Evolutionary conservation across 2,888 invertebrate species (phyloP), one percentile per base, ranked within the genome.

Genomic region (Apodemia duryi): DNA sequence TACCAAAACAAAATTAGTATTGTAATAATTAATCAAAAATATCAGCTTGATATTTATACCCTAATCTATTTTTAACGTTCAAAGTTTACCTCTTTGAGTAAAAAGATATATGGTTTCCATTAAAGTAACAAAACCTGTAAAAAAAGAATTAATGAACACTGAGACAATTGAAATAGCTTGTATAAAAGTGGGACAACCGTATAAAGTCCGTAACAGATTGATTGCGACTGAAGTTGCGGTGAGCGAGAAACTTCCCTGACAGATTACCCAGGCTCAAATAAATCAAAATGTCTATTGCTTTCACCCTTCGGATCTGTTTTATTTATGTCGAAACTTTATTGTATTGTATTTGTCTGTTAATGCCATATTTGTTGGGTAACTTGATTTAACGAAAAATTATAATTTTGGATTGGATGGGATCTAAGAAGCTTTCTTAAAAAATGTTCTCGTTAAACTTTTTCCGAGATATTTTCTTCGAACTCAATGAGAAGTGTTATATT

Each of bases 221-320:
- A 78, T 80, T 71, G 75, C 67, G 62, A 66, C 64, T 41, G 61
- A 62, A 68, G 66, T 70, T 70, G 73, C 68, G 74, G 74, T 61
- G 67, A 71, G 66, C 67, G 67, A 68, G 73, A 72, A 73, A 76
- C 75, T 76, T 74, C 72, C 69, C 70, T 74, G 76, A 77, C 77
- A 75, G 76, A 78, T 77, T 75, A 77, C 74, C 74, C 69, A 65
- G 67, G 70, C 64, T 65, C 70, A 74, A 73, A 78, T 77, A 78
- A 78, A 79, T 79, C 78, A 80, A 76, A 75, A 75, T 71, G 74
- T 74, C 75, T 75, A 67, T 72, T 71, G 69, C 71, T 71, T 67
- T 63, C 54, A 54, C 54, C 54, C 54, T 28, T 54, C 54, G 54
- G 54, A 54, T 54, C 54, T 54, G 54, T 54, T 54, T 54, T 54